phyloP scores from a whole-genome alignment of 2,797 vertebrate species.

The Protosalanx chinensis region DNA sequence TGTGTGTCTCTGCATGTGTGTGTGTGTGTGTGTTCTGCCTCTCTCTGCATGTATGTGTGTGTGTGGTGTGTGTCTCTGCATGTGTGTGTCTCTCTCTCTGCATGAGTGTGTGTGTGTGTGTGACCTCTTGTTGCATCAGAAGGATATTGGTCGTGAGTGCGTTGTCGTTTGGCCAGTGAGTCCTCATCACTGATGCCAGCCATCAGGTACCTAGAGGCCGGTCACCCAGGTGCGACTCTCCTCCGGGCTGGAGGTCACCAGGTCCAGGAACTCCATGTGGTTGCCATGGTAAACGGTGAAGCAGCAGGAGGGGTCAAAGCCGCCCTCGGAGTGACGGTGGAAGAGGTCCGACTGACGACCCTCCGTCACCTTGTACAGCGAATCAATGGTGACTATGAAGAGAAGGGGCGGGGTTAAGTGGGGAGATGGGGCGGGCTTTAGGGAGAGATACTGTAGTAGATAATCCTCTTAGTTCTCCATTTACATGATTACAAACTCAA shows the following conservation, averaged over 20 bases:
- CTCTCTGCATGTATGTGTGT: no score
- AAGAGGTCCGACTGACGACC: constrained; percentile 92
- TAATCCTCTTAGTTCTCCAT: no score
- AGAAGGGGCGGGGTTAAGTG: constrained; percentile 5
- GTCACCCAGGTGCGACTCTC: constrained; percentile 97
- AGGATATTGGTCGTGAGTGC: constrained; percentile 98
- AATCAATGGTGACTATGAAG: constrained; percentile 89
- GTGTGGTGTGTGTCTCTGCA: not conserved
- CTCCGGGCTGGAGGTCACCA: constrained; percentile 92
- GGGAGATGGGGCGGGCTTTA: constrained; percentile 4
- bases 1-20: not conserved
- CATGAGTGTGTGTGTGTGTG: no score
- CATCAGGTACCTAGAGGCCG: constrained; percentile 93
- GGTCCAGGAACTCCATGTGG: constrained; percentile 95
- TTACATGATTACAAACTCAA: no score
- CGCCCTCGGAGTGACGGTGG: constrained; percentile 88
- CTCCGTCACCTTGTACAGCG: constrained; percentile 96
- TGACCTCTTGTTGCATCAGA: constrained; percentile 6
- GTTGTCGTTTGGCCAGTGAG: constrained; percentile 89
- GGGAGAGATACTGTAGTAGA: not conserved
- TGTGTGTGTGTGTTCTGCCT: no score
- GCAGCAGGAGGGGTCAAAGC: constrained; percentile 89
- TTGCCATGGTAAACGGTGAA: constrained; percentile 96
- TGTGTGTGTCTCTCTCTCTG: not conserved
- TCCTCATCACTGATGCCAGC: constrained; percentile 97